Base-by-base conservation (phyloP, 1,140 invertebrate species). In the Pogonomyrmex californicus region DNA sequence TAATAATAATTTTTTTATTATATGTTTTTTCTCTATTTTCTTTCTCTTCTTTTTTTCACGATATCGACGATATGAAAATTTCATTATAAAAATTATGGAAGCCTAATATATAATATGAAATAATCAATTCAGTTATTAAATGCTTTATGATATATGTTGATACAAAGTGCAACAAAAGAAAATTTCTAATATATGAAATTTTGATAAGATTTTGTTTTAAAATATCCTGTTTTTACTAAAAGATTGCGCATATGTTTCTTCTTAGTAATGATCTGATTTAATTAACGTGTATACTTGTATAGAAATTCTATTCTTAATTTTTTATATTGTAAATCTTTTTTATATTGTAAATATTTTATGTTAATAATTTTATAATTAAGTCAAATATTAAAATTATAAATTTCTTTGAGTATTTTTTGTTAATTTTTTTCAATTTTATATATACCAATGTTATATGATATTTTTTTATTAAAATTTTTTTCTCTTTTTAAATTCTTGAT, bases 111-210 rank as follows among this genome's bases (percentile, higher is more conserved):
- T 4, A 3, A 41, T 47, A 58, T 41, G 14, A 17, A 23, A 81
- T 56, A 70, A 78, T 78, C 6, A 9, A 70, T 66, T 66, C 5
- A 66, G n/a, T 36, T 63, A 47, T 38, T 44, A 70, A 81, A 33
- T 70, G 6, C 70, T 81, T 81, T 30, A 81, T 56, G 9, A 30
- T 5, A 44, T 41, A 51, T 17, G 41, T 68, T 47, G 30, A 47
- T 9, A 36, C 33, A 38, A 44, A 33, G 6, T 77, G 23, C 51
- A 51, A 77, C 41, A 1, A 49, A 71, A 51, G 23, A 71, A 71
- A 17, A 49, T 56, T 38, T 0, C 6, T 60, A 76, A 44, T 12
- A 51, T 68, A 51, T 30, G 41, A 78, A 4, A 49, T 47, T 76
- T 6, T 5, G 17, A 47, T 30, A n/a, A 17, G 1, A 63, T 17